Percentiles rank a stretch among this genome's conserved stretches.
Evolutionary conservation across 37 sponge, comb jelly and placozoan genomes (phyloP).

Genomic region (Halichondria panicea): DNA sequence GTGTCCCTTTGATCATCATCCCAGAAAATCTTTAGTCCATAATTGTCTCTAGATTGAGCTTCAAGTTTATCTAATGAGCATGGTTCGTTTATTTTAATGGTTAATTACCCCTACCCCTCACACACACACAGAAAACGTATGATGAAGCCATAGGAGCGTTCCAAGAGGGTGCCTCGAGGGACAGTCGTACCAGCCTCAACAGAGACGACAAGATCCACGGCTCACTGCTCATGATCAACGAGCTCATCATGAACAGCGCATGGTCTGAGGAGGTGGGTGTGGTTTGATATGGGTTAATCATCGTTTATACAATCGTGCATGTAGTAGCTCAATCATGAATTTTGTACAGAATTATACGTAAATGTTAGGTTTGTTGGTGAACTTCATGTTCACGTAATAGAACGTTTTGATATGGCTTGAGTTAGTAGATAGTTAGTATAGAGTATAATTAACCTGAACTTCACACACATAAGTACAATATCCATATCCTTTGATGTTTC

Average conservation of each 20-base stretch:
- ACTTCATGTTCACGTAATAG: too few relatives aligned
- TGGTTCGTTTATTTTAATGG: neutral
- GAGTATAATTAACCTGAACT: neutral
- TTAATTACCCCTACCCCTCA: neutral
- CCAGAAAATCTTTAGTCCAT: too few relatives aligned
- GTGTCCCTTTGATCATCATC: neutral
- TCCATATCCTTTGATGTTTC: neutral
- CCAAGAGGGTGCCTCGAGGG: slow-evolving; percentile 31
- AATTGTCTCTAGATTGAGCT: too few relatives aligned
- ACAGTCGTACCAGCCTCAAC: slow-evolving; percentile 34
- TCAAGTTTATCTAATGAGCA: neutral
- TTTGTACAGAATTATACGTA: too few relatives aligned
- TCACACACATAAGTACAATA: neutral
- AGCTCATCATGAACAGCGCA: slow-evolving; percentile 75
- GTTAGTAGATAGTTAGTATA: too few relatives aligned
- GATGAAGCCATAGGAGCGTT: slow-evolving; percentile 74
- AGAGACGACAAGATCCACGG: slow-evolving; percentile 85
- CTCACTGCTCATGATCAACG: slow-evolving; percentile 82
- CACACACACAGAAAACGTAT: slow-evolving; percentile 49
- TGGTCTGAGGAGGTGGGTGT: slow-evolving; percentile 59
- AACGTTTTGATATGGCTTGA: too few relatives aligned
- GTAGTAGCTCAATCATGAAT: too few relatives aligned
- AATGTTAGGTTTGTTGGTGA: too few relatives aligned
- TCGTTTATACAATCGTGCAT: too few relatives aligned
- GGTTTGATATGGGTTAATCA: neutral